Evolutionary conservation across 64 coral and sea anemone genomes (phyloP).

Genomic region (Actinia equina): DNA sequence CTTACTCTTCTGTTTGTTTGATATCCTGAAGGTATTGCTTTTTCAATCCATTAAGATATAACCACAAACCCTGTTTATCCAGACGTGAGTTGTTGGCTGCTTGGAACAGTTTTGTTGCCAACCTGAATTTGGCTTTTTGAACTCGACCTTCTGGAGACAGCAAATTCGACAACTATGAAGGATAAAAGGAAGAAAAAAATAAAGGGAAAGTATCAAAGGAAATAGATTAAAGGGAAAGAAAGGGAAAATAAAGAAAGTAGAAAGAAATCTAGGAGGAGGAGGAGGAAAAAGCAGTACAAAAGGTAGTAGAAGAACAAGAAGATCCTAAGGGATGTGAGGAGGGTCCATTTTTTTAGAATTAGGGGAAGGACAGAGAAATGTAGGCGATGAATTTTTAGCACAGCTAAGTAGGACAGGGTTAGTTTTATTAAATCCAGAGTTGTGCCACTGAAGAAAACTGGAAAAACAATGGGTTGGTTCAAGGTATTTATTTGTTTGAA

Average conservation of each 20-base stretch:
- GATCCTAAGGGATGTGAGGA: too few species aligned
- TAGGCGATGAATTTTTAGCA: too few species aligned
- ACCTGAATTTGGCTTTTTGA: conserved; percentile 74
- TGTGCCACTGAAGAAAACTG: too few species aligned
- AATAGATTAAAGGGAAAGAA: not conserved
- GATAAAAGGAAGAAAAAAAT: not conserved
- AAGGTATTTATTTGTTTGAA: too few species aligned
- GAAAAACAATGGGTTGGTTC: not conserved
- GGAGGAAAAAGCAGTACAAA: too few species aligned
- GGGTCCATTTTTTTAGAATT: too few species aligned
- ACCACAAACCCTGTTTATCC: conserved; percentile 69
- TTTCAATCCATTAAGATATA: conserved; percentile 72
- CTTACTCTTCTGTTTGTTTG: not conserved
- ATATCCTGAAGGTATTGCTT: conserved; percentile 49
- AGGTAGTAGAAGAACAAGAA: too few species aligned
- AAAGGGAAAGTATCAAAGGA: not conserved
- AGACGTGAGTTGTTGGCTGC: conserved; percentile 83
- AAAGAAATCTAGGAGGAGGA: not conserved
- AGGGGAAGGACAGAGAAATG: too few species aligned
- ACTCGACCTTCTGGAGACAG: conserved; percentile 60
- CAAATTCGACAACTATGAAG: conserved; percentile 49
- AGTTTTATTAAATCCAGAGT: too few species aligned
- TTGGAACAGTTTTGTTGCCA: conserved; percentile 86
- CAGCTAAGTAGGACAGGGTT: not conserved
- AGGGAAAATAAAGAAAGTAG: not conserved